phyloP scores from a whole-genome alignment of 1,140 invertebrate species.

The Drosophila miranda region DNA sequence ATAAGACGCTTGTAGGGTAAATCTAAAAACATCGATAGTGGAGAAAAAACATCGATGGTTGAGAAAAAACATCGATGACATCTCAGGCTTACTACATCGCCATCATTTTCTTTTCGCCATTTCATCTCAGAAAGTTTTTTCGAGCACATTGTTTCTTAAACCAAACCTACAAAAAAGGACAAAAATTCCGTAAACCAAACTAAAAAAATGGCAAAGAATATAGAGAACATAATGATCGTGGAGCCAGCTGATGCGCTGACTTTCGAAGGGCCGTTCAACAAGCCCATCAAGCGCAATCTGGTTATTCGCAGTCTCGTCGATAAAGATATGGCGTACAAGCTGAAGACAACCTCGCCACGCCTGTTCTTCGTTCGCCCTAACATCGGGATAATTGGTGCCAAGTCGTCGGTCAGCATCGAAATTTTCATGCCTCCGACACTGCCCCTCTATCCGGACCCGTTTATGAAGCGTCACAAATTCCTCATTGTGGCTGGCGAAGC shows the following conservation, averaged over 20 bases:
- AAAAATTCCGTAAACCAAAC: no score
- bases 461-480: conserved; percentile 48
- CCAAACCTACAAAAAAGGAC: no score
- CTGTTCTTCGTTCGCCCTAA: conserved; percentile 63
- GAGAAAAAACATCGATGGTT: no score
- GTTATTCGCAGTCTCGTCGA: conserved; percentile 39
- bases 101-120: no score
- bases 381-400: conserved; percentile 37
- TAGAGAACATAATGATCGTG: conserved; percentile 16
- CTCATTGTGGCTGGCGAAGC: conserved; percentile 34
- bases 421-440: conserved; percentile 43
- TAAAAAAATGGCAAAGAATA: not conserved
- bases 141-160: no score
- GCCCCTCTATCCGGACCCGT: not conserved
- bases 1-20: no score
- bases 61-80: no score
- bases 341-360: conserved; percentile 58
- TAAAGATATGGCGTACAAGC: conserved; percentile 41
- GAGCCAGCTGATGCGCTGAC: conserved; percentile 35
- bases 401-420: conserved; percentile 27
- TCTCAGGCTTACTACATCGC: no score
- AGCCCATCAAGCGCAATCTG: conserved; percentile 17
- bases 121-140: no score
- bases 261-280: conserved; percentile 56
- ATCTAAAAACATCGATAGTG: no score